A percentile compares a stretch with the other conserved stretches of the same genome.
Evolutionary conservation across 2,113 vertebrate genomes (phyloP).

Genomic region (Heptranchias perlo): DNA sequence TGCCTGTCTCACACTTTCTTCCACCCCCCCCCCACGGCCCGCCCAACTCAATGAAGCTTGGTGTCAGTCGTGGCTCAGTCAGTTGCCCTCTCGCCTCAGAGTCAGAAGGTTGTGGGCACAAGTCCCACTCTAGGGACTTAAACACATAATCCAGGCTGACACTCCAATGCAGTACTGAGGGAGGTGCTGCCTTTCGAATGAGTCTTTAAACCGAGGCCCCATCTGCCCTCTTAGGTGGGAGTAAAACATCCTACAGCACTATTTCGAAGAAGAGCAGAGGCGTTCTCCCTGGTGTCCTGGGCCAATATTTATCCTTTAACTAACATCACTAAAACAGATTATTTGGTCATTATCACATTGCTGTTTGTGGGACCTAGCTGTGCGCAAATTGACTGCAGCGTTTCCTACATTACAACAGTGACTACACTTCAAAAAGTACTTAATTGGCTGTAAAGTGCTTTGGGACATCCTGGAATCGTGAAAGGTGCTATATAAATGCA

Average conservation of each 20-base stretch:
- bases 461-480: not conserved
- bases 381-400: not conserved
- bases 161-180: not conserved
- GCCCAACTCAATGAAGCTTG: not conserved
- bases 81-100: not conserved
- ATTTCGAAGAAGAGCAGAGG: too few relatives aligned
- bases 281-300: too few relatives aligned
- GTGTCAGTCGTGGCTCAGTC: not conserved
- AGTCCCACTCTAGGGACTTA: not conserved
- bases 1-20: not conserved
- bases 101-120: not conserved
- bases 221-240: too few relatives aligned
- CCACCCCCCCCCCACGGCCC: not conserved
- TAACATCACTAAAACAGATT: not conserved
- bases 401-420: not conserved
- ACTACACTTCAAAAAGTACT: not conserved
- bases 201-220: too few relatives aligned
- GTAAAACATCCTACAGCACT: too few relatives aligned
- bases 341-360: not conserved
- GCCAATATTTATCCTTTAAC: not conserved
- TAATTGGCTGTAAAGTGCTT: not conserved
- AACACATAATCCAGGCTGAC: not conserved
- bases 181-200: too few relatives aligned
- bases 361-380: not conserved
- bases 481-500: not conserved